phyloP scores from a whole-genome alignment of 1,140 invertebrate species.

The Trachymyrmex cornetzi region DNA sequence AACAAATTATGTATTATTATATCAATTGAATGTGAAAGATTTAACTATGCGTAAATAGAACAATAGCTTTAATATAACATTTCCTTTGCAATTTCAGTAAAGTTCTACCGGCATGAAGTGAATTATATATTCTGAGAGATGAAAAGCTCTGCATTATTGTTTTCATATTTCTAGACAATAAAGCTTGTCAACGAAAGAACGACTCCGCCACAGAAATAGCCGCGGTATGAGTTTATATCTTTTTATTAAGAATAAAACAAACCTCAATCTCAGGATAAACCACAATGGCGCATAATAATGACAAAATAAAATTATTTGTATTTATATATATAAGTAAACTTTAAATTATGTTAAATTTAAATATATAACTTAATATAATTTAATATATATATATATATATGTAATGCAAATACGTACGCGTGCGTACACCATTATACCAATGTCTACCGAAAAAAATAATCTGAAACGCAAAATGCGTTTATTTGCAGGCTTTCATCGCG shows the following conservation, averaged over 20 bases:
- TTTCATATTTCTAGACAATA: constrained; percentile 15
- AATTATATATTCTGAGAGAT: constrained; percentile 11
- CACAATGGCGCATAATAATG: not conserved
- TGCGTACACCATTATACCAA: too few species aligned
- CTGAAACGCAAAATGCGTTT: constrained; percentile 20
- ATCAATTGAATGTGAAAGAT: constrained; percentile 9
- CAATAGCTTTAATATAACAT: not conserved
- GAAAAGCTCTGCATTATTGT: not conserved
- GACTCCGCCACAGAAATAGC: not conserved
- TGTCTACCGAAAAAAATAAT: constrained; percentile 19
- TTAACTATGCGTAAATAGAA: not conserved
- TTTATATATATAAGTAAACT: not conserved
- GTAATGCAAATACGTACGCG: not conserved
- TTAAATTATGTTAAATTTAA: not conserved
- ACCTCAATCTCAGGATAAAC: not conserved
- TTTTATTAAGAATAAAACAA: not conserved
- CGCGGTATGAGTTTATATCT: not conserved
- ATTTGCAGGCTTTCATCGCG: constrained; percentile 38
- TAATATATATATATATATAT: not conserved
- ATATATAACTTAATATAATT: not conserved
- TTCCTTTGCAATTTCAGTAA: not conserved
- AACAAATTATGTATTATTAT: not conserved
- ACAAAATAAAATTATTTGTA: not conserved
- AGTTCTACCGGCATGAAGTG: not conserved
- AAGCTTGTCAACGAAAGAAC: not conserved